phyloP scores from a whole-genome alignment of 2,113 vertebrate genomes.

The Manacus vitellinus region DNA sequence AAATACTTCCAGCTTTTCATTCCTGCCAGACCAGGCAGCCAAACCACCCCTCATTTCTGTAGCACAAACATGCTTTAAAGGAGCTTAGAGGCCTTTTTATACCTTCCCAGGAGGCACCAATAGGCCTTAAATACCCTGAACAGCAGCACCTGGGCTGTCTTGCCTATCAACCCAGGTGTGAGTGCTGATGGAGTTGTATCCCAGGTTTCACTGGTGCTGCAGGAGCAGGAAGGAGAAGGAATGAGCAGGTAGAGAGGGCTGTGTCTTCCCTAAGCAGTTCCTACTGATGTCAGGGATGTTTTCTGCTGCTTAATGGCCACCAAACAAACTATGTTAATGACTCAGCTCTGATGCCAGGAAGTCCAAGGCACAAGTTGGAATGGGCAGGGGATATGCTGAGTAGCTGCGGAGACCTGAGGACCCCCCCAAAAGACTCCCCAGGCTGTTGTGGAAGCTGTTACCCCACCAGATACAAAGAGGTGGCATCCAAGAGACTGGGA shows the following conservation, averaged over 20 bases:
- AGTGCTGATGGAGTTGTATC: background rate
- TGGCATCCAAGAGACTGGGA: accelerated
- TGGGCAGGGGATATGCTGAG: background rate
- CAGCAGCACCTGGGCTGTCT: background rate
- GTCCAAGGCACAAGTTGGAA: background rate
- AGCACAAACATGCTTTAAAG: background rate
- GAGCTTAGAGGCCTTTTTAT: background rate
- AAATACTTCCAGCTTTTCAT: background rate
- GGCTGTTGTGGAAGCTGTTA: background rate
- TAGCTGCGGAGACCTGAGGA: background rate
- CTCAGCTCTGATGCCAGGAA: background rate
- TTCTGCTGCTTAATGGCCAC: background rate
- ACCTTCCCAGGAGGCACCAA: background rate
- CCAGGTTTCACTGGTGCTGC: background rate
- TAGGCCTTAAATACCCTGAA: background rate
- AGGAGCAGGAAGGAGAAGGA: no score
- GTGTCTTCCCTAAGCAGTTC: background rate
- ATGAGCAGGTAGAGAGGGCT: accelerated
- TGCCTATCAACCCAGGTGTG: accelerated
- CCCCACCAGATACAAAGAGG: background rate
- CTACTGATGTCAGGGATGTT: accelerated
- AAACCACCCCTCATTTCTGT: background rate
- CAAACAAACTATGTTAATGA: background rate
- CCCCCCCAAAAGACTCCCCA: no score
- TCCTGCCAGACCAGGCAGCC: background rate